Evolutionary conservation across 2,888 invertebrate species (phyloP), one percentile per base, ranked within the genome.

Genomic region (Pristionchus fissidentatus): DNA sequence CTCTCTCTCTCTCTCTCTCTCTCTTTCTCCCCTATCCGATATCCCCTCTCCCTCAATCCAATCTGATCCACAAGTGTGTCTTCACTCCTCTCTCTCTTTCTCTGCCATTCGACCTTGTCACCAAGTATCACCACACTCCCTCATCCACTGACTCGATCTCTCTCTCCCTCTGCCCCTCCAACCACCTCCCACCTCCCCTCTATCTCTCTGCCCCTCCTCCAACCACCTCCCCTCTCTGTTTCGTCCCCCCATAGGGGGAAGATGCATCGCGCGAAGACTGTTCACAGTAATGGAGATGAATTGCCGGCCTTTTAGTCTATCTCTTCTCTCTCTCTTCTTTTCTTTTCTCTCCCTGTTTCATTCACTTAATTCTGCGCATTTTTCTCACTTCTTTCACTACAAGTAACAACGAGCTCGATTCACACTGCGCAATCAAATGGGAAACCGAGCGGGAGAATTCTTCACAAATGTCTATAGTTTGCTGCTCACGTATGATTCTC

Each of bases 71-170:
- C n/a, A n/a, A n/a, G 15, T 70, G 26, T 41, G 41, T 26, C 43
- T 22, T n/a, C 43, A 38, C n/a, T n/a, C 41, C 26, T 43, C 43
- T 73, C 73, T 73, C 73, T 73, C 41, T 73, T 73, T 43, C 43
- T 73, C 41, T 73, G 41, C 73, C 73, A 73, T 73, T 43, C 52
- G 77, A 77, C 77, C 77, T 77, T 77, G 77, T 77, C 77, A 77
- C 73, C 43, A 41, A 73, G 73, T 73, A 73, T 73, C 73, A 73
- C 73, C 73, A 73, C 73, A 73, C 73, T 73, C 32, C 62, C 62
- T 62, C 73, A 73, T 43, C 43, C 73, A n/a, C 73, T 73, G n/a
- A 22, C 73, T 73, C 35, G 41, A 73, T 43, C 73, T 73, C 73
- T 41, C n/a, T 26, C 41, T 38, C 41, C n/a, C 41, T 8, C 41